A percentile compares a stretch with the other conserved stretches of the same genome.
Evolutionary conservation across 2,113 vertebrate species (phyloP).

Genomic region (Phodopus roborovskii): DNA sequence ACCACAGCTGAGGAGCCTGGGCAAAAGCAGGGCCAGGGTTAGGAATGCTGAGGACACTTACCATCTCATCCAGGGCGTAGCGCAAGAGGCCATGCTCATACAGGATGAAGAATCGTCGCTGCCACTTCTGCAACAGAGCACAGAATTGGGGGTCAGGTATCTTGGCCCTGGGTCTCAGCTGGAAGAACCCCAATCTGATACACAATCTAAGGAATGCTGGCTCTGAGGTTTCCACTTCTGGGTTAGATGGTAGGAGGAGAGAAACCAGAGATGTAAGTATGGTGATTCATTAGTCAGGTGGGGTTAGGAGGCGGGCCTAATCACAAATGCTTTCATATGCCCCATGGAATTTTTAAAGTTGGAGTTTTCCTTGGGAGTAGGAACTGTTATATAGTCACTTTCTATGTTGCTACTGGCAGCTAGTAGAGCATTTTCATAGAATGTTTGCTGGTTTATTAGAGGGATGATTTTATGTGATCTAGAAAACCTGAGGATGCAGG

Average conservation of each 20-base stretch:
- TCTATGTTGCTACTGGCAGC: not conserved
- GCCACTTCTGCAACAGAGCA: slow-evolving; percentile 93
- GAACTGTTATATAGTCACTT: not conserved
- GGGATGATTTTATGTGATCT: not conserved
- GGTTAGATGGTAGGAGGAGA: not conserved
- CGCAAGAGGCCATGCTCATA: slow-evolving; percentile 96
- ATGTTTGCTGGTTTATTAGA: not conserved
- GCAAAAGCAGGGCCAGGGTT: not conserved
- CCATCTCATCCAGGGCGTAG: slow-evolving; percentile 97
- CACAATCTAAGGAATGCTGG: not conserved
- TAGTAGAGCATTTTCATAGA: not conserved
- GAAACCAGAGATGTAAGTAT: not conserved
- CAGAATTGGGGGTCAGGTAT: not conserved
- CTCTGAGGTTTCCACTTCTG: not conserved
- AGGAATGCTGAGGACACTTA: slow-evolving; percentile 82
- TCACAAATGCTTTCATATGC: not conserved
- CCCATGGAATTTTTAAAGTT: not conserved
- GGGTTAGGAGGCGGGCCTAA: not conserved
- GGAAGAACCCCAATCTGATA: not conserved
- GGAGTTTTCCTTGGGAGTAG: not conserved
- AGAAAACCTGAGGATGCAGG: not conserved
- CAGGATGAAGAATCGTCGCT: slow-evolving; percentile 96
- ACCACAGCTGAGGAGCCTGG: not conserved
- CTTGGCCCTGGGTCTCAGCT: not conserved
- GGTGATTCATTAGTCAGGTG: not conserved